Base-by-base conservation (phyloP, 2,113 vertebrate species). In the Chelonoidis abingdonii region DNA sequence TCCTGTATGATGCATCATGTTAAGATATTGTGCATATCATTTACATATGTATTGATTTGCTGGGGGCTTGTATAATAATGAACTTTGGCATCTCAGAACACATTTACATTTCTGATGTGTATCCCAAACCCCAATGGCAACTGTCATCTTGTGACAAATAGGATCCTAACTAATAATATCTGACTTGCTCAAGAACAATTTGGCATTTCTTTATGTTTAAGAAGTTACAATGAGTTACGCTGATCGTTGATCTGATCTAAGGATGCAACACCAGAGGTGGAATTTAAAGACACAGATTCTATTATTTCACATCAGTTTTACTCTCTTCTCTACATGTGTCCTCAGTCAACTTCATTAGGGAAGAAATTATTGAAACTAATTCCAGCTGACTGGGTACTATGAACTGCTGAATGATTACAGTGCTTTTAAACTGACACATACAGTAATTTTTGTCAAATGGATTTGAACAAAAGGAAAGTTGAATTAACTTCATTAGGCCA, bases 401-500 rank as follows among this genome's bases (percentile, higher is more conserved):
- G 88, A 27, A 90, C 94, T 47, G 41, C 7, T 47, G 24, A 41
- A 29, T n/a, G 17, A 10, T 69, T 1, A 0, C 17, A 82, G 49
- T 47, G 56, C 2, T 24, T 88, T 62, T 56, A 6, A 6, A 78
- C 19, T 59, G 75, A 17, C 59, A 69, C n/a, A 78, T 78, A 85
- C 3, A 81, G 31, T 0, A 87, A 10, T 29, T 83, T 54, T 62
- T 62, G 57, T 83, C 49, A 76, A 49, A 87, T 86, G 2, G 90
- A 54, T 2, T 89, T 27, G 62, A 62, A 50, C n/a, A 81, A 49
- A 8, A 54, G 6, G 47, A 56, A 1, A 89, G 59, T 6, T 13
- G 93, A 87, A 78, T 80, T 54, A 80, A 78, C 92, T 87, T 62
- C 84, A 82, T 13, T 89, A 78, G 90, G 89, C 86, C 11, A 80